These are phyloP conservation scores for Penelope pileata DNA, from an alignment of 2,113 vertebrate species.

Conservation along the genomic window DNA sequence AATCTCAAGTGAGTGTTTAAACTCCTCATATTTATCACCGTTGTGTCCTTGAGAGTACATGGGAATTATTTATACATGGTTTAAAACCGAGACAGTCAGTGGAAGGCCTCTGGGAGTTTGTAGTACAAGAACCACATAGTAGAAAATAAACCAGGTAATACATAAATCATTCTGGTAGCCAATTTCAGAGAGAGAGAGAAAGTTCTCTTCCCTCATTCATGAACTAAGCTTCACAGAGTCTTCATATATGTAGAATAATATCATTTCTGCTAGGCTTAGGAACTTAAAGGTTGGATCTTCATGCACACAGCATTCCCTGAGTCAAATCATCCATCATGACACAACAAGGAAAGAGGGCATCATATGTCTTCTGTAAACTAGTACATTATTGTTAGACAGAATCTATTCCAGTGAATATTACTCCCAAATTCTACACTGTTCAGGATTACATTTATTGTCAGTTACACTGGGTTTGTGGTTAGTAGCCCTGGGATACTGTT, in stretches of 20 bases:
- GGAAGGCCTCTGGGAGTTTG: background rate
- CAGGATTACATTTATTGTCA: background rate
- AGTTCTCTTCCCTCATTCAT: background rate
- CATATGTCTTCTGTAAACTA: background rate
- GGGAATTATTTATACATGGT: background rate
- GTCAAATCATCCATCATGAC: background rate
- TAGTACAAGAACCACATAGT: background rate
- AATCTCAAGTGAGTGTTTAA: background rate
- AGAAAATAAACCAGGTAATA: background rate
- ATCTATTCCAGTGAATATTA: background rate
- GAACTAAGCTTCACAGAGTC: background rate
- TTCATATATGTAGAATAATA: background rate
- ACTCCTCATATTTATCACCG: background rate
- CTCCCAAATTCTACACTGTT: background rate
- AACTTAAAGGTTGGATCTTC: background rate
- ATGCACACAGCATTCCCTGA: background rate
- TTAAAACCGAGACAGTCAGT: background rate
- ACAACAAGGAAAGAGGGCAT: background rate
- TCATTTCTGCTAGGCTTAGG: background rate
- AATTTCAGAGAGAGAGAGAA: background rate
- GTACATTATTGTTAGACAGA: background rate
- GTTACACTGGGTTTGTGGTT: background rate
- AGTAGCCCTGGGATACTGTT: background rate
- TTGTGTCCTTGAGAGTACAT: background rate
- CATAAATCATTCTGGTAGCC: background rate